These are phyloP conservation scores for Drosophila kanapiae DNA, from an alignment of 1,140 invertebrate genomes.

Conservation along the genomic window DNA sequence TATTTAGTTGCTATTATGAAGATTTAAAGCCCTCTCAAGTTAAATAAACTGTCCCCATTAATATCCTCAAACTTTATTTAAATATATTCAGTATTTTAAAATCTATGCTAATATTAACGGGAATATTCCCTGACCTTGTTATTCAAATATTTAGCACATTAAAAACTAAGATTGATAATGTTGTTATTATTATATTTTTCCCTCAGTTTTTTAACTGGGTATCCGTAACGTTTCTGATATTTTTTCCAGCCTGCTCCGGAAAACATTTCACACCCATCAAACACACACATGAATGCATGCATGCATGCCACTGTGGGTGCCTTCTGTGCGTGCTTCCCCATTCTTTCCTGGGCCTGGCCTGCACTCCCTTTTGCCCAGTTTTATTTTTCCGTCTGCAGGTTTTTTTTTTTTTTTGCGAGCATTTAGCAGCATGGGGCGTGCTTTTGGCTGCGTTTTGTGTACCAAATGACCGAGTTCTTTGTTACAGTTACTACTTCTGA, in stretches of 20 bases:
- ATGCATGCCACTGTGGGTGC: constrained; percentile 17
- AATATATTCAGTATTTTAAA: no score
- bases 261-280: constrained; percentile 32
- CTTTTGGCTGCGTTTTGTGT: constrained; percentile 61
- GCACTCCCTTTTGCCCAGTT: constrained; percentile 32
- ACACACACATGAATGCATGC: constrained; percentile 28
- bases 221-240: background rate
- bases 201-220: background rate
- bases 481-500: constrained; percentile 52
- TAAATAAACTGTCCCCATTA: no score
- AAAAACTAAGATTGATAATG: background rate
- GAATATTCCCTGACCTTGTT: no score
- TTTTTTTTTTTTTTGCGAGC: constrained; percentile 38
- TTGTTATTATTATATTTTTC: background rate
- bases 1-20: background rate
- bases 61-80: no score
- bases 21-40: background rate
- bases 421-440: constrained; percentile 68
- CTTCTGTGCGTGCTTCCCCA: constrained; percentile 19
- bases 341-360: constrained; percentile 11
- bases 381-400: constrained; percentile 38
- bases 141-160: background rate
- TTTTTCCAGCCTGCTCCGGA: constrained; percentile 31
- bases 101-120: background rate
- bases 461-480: constrained; percentile 78